Evolutionary conservation across 2,888 invertebrate species (phyloP), one percentile per base, ranked within the genome.

Genomic region (Spodoptera littoralis): DNA sequence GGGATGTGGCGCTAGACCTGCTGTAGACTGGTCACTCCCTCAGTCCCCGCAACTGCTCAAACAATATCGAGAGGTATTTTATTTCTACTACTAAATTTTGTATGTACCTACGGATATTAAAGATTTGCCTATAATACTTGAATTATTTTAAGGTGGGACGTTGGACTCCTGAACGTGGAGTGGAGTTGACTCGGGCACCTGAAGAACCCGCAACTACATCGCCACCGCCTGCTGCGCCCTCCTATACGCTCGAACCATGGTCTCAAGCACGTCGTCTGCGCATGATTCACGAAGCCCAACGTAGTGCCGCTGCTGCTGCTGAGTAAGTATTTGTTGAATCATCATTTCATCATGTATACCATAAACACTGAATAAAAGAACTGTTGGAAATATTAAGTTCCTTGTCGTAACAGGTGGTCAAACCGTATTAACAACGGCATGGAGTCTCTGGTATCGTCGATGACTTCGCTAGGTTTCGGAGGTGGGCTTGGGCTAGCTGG

Each of bases 11-110:
- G 93, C 93, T 49, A 80, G 94, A 1, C 93, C 93, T 43, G 90
- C 92, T 58, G 94, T 94, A 22, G 93, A 93, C 81, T 94, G 94
- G 94, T 94, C 94, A 60, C 87, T 93, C 84, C 93, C 93, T 76
- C 93, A 94, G 83, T 93, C 93, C 59, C 90, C 92, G 74, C 92
- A 92, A 65, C 84, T 93, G 77, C 80, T 93, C 59, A 88, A 88
- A 67, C 94, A 94, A 80, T 94, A 94, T 63, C 85, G 93, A n/a
- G 94, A 94, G 91, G 94, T 93, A 24, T 49, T 66, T 63, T 0
- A 18, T 1, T n/a, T 18, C 11, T 18, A 4, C 11, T 11, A 44
- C 11, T 36, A 36, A 36, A 36, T 6, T 2, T 36, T 36, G 30
- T 30, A 1, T 30, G 8, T 30, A 2, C 8, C 4, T 30, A 30